Percentiles rank a stretch among this genome's conserved stretches.
Evolutionary conservation across 2,797 vertebrate species (phyloP).

Genomic region (Muraenolepis orangiensis): DNA sequence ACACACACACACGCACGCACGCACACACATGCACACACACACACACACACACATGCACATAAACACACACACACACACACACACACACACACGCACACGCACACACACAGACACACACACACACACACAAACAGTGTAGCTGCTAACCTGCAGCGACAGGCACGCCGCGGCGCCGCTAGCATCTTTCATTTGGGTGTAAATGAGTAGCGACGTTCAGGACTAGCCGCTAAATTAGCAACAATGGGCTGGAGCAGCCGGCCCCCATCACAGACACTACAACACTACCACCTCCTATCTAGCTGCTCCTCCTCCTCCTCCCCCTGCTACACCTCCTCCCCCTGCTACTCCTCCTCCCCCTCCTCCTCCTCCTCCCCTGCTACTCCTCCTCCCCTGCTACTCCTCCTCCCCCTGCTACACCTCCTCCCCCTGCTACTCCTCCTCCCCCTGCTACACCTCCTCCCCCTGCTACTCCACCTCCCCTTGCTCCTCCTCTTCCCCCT

Average conservation of each 20-base stretch:
- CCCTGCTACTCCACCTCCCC: constrained; percentile 35
- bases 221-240: constrained; percentile 64
- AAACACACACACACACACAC: constrained; percentile 10
- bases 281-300: no score
- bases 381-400: constrained; percentile 62
- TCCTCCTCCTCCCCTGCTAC: constrained; percentile 28
- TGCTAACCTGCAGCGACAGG: constrained; percentile 70
- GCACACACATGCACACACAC: constrained; percentile 41
- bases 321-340: neutral
- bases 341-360: neutral
- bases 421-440: constrained; percentile 15
- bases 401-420: constrained; percentile 2
- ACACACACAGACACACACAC: constrained; percentile 1
- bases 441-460: constrained; percentile 5
- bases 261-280: neutral
- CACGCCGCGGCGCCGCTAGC: constrained; percentile 50
- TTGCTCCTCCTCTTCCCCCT: neutral
- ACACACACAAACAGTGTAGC: constrained; percentile 59
- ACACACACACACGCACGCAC: constrained; percentile 13
- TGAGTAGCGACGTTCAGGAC: constrained; percentile 65
- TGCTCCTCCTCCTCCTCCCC: neutral
- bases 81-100: neutral
- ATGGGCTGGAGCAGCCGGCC: constrained; percentile 51
- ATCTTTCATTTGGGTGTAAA: constrained; percentile 72
- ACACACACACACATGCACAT: constrained; percentile 20